A percentile compares a stretch with the other conserved stretches of the same genome.
phyloP scores from a whole-genome alignment of 2,797 vertebrate species.

The Phalanger gymnotis region DNA sequence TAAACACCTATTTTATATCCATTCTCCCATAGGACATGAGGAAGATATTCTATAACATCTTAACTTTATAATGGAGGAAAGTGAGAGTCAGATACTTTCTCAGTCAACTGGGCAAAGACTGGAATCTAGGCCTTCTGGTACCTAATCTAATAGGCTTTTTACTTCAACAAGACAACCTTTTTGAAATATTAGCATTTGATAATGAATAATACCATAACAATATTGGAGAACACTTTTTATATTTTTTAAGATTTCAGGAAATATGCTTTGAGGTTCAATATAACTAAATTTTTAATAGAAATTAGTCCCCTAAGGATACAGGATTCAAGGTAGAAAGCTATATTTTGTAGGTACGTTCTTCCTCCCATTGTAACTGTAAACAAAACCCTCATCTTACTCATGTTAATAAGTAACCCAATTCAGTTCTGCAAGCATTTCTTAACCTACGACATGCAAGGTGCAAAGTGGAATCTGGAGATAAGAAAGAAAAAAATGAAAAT shows the following conservation, averaged over 20 bases:
- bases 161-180: not conserved
- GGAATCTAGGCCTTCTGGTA: not conserved
- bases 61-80: not conserved
- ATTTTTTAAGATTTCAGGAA: no score
- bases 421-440: not conserved
- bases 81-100: not conserved
- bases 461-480: not conserved
- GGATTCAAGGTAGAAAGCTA: no score
- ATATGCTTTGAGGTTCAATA: no score
- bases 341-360: no score
- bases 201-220: no score
- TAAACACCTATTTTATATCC: not conserved
- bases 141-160: not conserved
- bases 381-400: no score
- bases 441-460: not conserved
- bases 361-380: no score
- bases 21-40: not conserved
- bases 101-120: not conserved
- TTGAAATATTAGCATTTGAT: not conserved
- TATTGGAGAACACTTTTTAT: no score
- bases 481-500: not conserved
- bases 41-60: not conserved
- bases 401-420: not conserved
- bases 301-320: no score
- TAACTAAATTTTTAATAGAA: no score